A percentile compares a stretch with the other conserved stretches of the same genome.
These are phyloP conservation scores for Tachina lurida DNA, from an alignment of 2,888 invertebrate species.

Conservation along the genomic window DNA sequence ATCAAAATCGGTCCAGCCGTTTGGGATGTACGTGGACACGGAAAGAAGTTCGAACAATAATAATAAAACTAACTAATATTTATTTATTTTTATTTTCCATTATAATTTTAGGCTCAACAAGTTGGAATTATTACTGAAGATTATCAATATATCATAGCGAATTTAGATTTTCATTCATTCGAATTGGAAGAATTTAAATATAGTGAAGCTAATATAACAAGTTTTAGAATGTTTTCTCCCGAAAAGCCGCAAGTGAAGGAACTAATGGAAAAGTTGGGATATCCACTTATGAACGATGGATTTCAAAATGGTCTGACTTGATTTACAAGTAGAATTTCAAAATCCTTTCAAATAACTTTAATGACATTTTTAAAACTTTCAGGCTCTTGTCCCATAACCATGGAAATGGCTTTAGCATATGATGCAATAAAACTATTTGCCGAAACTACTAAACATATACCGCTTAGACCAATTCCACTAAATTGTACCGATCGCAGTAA, in stretches of 20 bases:
- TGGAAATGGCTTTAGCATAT: constrained; percentile 91
- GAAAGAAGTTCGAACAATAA: no score
- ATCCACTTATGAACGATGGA: constrained; percentile 74
- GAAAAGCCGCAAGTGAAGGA: constrained; percentile 84
- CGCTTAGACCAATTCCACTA: constrained; percentile 83
- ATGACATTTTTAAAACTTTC: background rate
- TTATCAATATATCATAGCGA: constrained; percentile 91
- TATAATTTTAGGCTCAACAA: constrained; percentile 89
- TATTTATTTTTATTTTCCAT: no score
- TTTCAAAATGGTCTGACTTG: constrained; percentile 76
- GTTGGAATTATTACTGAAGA: constrained; percentile 98
- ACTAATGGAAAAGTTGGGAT: constrained; percentile 75
- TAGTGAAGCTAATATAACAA: constrained; percentile 93
- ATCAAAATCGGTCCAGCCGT: no score
- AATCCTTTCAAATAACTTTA: background rate
- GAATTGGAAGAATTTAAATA: constrained; percentile 90
- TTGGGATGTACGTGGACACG: no score
- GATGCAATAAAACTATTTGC: constrained; percentile 93
- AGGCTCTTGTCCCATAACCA: constrained; percentile 82
- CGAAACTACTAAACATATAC: constrained; percentile 88
- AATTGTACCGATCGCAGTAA: constrained; percentile 84
- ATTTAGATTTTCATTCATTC: constrained; percentile 87
- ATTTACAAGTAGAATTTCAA: background rate
- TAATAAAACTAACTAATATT: no score
- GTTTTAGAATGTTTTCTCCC: constrained; percentile 87